phyloP scores from a whole-genome alignment of 1,140 invertebrate genomes.

The Drosophila mayri region DNA sequence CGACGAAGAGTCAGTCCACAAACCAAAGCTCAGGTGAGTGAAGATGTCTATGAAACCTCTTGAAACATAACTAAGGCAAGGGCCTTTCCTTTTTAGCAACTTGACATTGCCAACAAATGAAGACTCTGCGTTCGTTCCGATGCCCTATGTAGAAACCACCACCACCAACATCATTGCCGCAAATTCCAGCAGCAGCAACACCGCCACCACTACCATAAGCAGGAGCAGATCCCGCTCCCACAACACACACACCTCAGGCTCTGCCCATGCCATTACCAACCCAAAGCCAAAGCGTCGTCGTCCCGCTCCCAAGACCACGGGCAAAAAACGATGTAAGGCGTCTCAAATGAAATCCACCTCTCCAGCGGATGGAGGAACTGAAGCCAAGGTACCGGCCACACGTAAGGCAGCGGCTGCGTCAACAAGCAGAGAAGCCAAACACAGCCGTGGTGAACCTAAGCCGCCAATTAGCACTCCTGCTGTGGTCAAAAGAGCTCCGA shows the following conservation, averaged over 20 bases:
- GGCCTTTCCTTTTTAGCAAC: conserved; percentile 30
- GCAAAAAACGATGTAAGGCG: conserved; percentile 53
- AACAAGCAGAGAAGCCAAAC: conserved; percentile 7
- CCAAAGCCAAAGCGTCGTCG: conserved; percentile 69
- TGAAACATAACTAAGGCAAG: not conserved
- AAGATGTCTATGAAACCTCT: not conserved
- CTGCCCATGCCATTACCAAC: conserved; percentile 31
- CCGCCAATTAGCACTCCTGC: conserved; percentile 40
- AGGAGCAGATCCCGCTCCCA: conserved; percentile 41
- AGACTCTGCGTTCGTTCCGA: conserved; percentile 66
- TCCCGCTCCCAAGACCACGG: conserved; percentile 57
- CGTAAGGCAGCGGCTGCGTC: conserved; percentile 4
- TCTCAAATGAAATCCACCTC: conserved; percentile 2
- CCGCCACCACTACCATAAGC: conserved; percentile 35
- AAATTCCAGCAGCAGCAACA: conserved; percentile 5
- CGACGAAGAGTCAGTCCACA: conserved; percentile 45
- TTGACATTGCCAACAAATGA: conserved; percentile 65
- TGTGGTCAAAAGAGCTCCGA: conserved; percentile 18
- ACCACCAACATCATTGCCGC: conserved; percentile 29
- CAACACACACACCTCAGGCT: conserved; percentile 72
- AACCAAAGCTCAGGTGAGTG: conserved; percentile 69
- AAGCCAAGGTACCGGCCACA: conserved; percentile 7
- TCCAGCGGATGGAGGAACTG: conserved; percentile 5
- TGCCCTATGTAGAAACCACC: conserved; percentile 39
- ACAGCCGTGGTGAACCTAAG: conserved; percentile 8